Conservation (phyloP, 2,797 vertebrate species). For the Monodelphis domestica region DNA sequence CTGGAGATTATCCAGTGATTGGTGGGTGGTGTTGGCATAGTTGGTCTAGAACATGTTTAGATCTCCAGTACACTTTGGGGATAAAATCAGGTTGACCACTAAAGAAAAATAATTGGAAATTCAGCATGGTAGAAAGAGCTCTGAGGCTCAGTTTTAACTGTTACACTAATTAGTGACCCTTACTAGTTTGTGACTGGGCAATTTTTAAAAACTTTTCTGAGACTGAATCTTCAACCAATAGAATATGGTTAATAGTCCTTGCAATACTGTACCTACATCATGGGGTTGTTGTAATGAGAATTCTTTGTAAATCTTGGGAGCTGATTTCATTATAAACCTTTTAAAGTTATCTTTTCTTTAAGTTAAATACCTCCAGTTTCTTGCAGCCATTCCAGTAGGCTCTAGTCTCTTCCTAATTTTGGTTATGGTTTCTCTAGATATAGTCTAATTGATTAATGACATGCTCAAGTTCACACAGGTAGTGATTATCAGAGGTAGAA, state of each 20-base stretch:
- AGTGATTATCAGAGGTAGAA: not conserved
- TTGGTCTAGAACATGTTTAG: not conserved
- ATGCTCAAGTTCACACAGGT: not conserved
- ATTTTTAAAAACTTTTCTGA: not conserved
- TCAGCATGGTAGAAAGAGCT: not conserved
- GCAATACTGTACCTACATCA: not conserved
- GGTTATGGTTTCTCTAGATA: not conserved
- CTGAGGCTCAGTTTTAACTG: not conserved
- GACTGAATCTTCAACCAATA: not conserved
- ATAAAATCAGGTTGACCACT: not conserved
- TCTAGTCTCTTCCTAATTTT: not conserved
- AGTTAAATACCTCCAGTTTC: not conserved
- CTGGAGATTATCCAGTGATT: not conserved
- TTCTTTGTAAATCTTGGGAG: not conserved
- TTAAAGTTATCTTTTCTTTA: not conserved
- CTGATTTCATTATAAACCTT: not conserved
- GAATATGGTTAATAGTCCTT: not conserved
- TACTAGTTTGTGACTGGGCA: not conserved
- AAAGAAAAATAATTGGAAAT: not conserved
- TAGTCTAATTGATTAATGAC: not conserved
- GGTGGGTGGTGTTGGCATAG: not conserved
- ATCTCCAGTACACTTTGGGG: not conserved
- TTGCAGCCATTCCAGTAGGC: not conserved
- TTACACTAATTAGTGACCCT: not conserved
- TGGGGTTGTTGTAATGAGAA: not conserved